Percentiles rank a stretch among this genome's conserved stretches.
These are phyloP conservation scores for Chloroceryle aenea DNA, from an alignment of 2,113 vertebrate species.

Conservation along the genomic window DNA sequence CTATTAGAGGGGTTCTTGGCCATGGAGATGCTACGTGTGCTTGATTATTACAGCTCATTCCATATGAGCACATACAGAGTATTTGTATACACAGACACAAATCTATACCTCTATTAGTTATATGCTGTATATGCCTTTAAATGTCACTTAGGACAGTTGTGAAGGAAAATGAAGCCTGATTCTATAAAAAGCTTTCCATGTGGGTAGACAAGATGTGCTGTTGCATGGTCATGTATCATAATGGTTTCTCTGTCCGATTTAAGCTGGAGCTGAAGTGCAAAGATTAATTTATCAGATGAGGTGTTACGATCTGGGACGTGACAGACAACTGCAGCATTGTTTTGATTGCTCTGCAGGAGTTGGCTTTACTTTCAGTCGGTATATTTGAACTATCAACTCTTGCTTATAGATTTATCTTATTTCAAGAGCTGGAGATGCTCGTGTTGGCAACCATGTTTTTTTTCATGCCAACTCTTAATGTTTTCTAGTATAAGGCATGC, in stretches of 20 bases:
- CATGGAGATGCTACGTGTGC: conserved; percentile 53
- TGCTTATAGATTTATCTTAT: background rate
- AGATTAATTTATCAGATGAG: background rate
- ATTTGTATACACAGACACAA: background rate
- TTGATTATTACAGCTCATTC: conserved; percentile 74
- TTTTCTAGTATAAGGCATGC: background rate
- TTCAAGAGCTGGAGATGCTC: background rate
- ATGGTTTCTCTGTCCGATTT: background rate
- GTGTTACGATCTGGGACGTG: background rate
- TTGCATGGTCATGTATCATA: accelerated
- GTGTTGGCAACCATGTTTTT: background rate
- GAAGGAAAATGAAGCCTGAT: conserved; percentile 67
- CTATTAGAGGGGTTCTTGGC: conserved; percentile 59
- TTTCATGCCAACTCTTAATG: background rate
- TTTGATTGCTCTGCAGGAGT: background rate
- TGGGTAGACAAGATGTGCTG: background rate
- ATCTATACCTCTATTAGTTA: conserved; percentile 35
- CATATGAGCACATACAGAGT: conserved; percentile 38
- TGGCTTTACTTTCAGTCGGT: background rate
- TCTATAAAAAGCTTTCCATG: background rate
- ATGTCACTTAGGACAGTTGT: conserved; percentile 44
- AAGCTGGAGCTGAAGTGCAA: background rate
- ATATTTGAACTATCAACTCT: background rate
- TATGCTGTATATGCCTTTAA: conserved; percentile 59
- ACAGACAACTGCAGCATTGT: background rate